Conservation (phyloP, 2,113 vertebrate species). For the Sturnus vulgaris region DNA sequence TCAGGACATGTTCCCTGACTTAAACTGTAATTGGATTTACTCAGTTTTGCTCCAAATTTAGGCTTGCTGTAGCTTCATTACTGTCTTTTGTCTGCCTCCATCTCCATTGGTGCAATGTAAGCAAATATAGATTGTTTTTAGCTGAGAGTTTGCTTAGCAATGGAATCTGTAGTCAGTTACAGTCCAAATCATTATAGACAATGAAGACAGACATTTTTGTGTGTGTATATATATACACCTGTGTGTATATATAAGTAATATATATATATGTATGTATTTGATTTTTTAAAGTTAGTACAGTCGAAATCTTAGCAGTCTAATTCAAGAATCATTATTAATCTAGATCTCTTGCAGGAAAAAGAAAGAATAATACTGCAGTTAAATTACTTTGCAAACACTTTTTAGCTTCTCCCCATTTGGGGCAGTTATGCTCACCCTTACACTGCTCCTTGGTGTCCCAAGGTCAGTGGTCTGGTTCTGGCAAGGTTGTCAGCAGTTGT, state of each 20-base stretch:
- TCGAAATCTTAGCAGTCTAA: not conserved
- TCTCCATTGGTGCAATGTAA: not conserved
- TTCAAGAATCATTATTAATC: not conserved
- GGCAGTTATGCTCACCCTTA: not conserved
- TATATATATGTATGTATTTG: no score
- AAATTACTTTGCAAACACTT: not conserved
- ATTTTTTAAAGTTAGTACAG: not conserved
- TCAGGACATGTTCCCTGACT: not conserved
- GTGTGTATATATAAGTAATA: not conserved
- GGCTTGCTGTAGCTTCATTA: not conserved
- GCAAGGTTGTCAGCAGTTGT: not conserved
- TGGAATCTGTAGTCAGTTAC: not conserved
- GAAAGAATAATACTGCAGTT: not conserved
- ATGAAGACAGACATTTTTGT: not conserved
- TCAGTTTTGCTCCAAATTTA: not conserved
- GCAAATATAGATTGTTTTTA: not conserved
- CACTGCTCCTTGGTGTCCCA: not conserved
- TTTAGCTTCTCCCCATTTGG: not conserved
- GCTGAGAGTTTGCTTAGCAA: not conserved
- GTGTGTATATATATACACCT: accelerated
- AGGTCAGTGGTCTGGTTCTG: not conserved
- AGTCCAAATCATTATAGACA: not conserved
- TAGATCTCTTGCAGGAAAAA: not conserved
- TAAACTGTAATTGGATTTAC: not conserved
- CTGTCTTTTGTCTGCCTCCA: not conserved